Conservation (phyloP, 2,113 vertebrate genomes). For the Fregata magnificens region DNA sequence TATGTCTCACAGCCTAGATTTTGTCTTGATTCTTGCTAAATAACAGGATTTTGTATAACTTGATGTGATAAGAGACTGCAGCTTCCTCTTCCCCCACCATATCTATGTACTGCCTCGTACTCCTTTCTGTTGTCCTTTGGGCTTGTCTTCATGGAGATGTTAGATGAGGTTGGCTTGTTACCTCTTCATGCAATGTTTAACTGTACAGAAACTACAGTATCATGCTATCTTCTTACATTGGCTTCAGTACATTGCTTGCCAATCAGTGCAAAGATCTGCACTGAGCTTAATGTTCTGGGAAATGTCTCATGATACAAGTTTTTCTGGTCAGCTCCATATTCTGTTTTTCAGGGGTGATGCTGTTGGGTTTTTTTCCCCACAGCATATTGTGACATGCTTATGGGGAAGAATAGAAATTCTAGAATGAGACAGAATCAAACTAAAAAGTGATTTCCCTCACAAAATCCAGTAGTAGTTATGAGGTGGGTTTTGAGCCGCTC, state of each 20-base stretch:
- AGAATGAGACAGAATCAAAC: not conserved
- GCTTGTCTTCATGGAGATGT: not conserved
- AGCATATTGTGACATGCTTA: not conserved
- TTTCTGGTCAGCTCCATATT: not conserved
- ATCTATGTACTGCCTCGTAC: not conserved
- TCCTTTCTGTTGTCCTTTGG: not conserved
- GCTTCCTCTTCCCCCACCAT: not conserved
- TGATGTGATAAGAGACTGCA: not conserved
- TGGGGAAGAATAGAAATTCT: not conserved
- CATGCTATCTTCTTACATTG: not conserved
- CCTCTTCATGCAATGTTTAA: not conserved
- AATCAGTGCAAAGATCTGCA: not conserved
- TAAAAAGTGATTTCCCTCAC: not conserved
- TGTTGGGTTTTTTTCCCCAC: not conserved
- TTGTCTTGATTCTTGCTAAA: not conserved
- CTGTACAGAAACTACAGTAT: not conserved
- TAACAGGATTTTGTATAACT: not conserved
- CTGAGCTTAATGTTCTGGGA: not conserved
- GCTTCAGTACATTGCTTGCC: not conserved
- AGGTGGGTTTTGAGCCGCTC: not conserved
- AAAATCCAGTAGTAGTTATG: not conserved
- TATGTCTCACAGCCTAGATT: not conserved
- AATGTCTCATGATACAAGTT: not conserved
- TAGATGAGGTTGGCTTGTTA: not conserved
- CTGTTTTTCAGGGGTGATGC: not conserved